Conservation (phyloP, 2,797 vertebrate species). For the Hippopotamyrus pictus region DNA sequence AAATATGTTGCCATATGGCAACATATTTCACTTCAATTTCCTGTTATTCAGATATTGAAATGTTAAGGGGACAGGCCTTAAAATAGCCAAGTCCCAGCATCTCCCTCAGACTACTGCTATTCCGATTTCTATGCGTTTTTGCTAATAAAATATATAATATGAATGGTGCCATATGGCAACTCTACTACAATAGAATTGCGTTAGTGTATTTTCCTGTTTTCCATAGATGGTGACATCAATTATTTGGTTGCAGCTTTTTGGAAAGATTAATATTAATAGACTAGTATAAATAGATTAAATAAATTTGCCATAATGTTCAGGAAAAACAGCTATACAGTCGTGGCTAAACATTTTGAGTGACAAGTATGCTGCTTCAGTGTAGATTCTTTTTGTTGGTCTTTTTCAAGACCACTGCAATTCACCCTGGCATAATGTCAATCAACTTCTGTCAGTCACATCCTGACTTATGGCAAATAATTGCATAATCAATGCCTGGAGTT, state of each 20-base stretch:
- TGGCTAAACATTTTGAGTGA: not conserved
- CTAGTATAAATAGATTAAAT: not conserved
- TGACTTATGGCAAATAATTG: not conserved
- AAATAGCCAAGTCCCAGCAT: no score
- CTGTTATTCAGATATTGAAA: not conserved
- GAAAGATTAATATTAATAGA: not conserved
- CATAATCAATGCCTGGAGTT: no score
- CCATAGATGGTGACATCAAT: no score
- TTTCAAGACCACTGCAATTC: not conserved
- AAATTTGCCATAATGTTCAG: not conserved
- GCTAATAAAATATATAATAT: not conserved
- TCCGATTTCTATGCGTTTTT: no score
- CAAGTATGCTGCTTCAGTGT: not conserved
- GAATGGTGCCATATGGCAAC: not conserved
- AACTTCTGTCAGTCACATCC: not conserved
- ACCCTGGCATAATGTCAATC: not conserved
- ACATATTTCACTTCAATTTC: not conserved
- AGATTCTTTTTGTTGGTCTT: not conserved
- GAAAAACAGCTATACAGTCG: not conserved
- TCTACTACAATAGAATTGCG: not conserved
- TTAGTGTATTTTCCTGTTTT: no score
- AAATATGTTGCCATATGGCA: not conserved
- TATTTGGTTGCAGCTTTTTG: no score
- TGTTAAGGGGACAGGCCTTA: not conserved
- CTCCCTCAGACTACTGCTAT: no score